Percentiles rank a stretch among this genome's conserved stretches.
phyloP scores from a whole-genome alignment of 2,888 invertebrate species.

The Cryptocheilus praepositus region DNA sequence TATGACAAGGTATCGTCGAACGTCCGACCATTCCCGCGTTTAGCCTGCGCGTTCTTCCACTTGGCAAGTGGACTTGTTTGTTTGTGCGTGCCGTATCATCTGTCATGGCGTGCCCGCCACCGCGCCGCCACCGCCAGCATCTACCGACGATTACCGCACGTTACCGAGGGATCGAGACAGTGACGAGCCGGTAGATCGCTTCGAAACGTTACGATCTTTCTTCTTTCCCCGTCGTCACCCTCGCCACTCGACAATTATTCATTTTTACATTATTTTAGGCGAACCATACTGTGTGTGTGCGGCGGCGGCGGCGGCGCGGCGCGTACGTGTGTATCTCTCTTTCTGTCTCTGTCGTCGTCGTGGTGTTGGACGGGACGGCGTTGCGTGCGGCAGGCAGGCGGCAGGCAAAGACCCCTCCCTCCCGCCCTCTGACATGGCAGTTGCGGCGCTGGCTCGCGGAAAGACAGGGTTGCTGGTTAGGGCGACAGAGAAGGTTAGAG shows the following conservation, averaged over 20 bases:
- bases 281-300: background rate
- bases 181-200: background rate
- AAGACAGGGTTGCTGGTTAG: conserved; percentile 35
- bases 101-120: conserved; percentile 68
- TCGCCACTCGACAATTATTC: background rate
- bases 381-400: background rate
- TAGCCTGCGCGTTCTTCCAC: conserved; percentile 44
- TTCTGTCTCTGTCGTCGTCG: conserved; percentile 7
- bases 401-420: conserved; percentile 14
- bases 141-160: background rate
- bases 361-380: too few species aligned
- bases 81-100: conserved; percentile 66
- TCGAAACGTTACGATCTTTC: background rate
- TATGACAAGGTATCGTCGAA: background rate
- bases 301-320: too few species aligned
- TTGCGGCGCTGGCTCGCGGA: too few species aligned
- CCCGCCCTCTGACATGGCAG: conserved; percentile 1
- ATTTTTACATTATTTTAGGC: too few species aligned
- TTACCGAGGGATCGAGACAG: background rate
- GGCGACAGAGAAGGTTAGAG: conserved; percentile 28
- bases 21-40: conserved; percentile 47
- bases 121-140: conserved; percentile 20
- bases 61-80: conserved; percentile 64
- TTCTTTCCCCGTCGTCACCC: conserved; percentile 1
- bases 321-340: conserved; percentile 6